These are phyloP conservation scores for Sussaba pulchella DNA, from an alignment of 2,888 invertebrate genomes.

Conservation along the genomic window DNA sequence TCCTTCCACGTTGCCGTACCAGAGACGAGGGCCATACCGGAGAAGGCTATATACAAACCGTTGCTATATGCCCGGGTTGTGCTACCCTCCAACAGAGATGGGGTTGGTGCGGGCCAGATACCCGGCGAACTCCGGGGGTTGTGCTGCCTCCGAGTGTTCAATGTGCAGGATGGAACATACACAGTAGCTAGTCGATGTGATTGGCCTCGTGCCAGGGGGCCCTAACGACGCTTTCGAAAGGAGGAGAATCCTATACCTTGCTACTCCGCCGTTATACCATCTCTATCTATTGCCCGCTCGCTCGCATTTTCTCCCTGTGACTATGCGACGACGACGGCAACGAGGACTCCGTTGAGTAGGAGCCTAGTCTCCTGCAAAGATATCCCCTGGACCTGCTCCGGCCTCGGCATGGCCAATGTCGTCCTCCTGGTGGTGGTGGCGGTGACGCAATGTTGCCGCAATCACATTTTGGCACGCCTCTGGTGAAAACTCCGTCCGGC, in stretches of 20 bases:
- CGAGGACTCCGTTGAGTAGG: conserved; percentile 70
- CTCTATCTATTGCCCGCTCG: conserved; percentile 59
- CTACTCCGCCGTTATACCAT: conserved; percentile 68
- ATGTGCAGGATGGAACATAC: conserved; percentile 75
- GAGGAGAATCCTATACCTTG: conserved; percentile 80
- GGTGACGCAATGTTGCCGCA: conserved; percentile 83
- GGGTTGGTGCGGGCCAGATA: conserved; percentile 28
- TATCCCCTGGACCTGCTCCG: conserved; percentile 76
- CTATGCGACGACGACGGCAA: conserved; percentile 49
- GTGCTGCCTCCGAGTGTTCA: conserved; percentile 58
- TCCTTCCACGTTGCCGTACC: conserved; percentile 67
- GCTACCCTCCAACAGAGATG: conserved; percentile 15
- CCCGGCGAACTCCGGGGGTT: conserved; percentile 44
- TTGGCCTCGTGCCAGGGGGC: conserved; percentile 82
- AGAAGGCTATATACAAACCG: conserved; percentile 68
- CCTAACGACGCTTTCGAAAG: conserved; percentile 83
- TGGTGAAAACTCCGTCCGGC: conserved; percentile 58
- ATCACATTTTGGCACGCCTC: conserved; percentile 83
- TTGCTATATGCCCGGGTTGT: conserved; percentile 43
- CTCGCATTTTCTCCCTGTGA: conserved; percentile 46
- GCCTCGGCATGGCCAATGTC: conserved; percentile 37
- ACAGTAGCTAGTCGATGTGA: conserved; percentile 82
- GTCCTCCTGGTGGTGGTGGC: conserved; percentile 60
- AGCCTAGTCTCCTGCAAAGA: conserved; percentile 76
- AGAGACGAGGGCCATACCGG: conserved; percentile 69